Evolutionary conservation across 2,888 invertebrate genomes (phyloP).

Genomic region (Amphipyra berbera): DNA sequence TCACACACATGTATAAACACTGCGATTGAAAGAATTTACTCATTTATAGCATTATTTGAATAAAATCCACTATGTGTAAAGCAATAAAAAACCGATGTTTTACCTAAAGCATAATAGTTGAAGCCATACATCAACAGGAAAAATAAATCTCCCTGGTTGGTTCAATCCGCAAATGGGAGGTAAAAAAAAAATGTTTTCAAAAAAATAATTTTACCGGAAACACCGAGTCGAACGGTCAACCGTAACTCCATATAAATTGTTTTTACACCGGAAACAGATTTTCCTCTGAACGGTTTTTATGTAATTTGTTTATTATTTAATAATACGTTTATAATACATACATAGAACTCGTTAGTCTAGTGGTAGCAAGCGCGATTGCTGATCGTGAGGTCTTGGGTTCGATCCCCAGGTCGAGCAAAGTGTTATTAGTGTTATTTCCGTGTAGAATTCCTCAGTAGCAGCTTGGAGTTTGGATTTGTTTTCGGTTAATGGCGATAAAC

Average conservation of each 20-base stretch:
- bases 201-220: conserved; percentile 48
- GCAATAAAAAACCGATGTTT: conserved; percentile 5
- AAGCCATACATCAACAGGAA: conserved; percentile 25
- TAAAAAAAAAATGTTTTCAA: conserved; percentile 39
- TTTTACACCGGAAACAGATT: conserved; percentile 42
- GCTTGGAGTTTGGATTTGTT: too few species aligned
- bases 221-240: conserved; percentile 39
- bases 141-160: conserved; percentile 32
- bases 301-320: background rate
- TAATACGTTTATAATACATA: background rate
- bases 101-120: conserved; percentile 30
- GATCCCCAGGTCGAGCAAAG: too few species aligned
- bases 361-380: too few species aligned
- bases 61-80: background rate
- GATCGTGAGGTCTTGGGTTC: too few species aligned
- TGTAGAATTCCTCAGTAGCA: too few species aligned
- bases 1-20: too few species aligned
- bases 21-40: background rate
- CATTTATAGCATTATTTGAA: background rate
- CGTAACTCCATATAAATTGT: conserved; percentile 40
- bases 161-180: conserved; percentile 38
- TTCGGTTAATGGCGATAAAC: too few species aligned
- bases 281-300: conserved; percentile 13
- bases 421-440: too few species aligned
- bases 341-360: too few species aligned